Evolutionary conservation across 92 coral and sea anemone genomes (phyloP).

Genomic region (Hydrozoanthus gracilis): DNA sequence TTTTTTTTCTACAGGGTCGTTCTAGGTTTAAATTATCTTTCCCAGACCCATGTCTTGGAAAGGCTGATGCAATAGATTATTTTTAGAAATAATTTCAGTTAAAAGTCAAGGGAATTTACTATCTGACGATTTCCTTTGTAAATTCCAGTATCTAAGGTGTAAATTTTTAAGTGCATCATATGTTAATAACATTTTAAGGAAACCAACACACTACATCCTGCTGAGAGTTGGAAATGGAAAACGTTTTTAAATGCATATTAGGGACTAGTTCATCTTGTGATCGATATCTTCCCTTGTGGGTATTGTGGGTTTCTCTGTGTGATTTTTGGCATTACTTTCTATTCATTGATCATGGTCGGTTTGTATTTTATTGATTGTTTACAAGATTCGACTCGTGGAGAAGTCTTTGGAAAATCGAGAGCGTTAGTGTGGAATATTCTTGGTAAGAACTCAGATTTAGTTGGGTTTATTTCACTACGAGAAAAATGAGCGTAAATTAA

Average conservation of each 20-base stretch:
- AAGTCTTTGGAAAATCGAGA: neutral
- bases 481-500: too few species aligned
- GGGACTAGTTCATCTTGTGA: constrained; percentile 30
- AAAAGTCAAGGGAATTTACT: neutral
- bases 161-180: neutral
- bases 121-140: neutral
- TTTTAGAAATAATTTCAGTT: neutral
- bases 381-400: neutral
- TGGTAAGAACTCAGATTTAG: constrained; percentile 11
- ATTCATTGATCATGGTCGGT: constrained; percentile 24
- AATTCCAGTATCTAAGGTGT: neutral
- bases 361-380: neutral
- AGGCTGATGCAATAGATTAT: neutral
- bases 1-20: constrained; percentile 3
- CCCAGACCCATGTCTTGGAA: constrained; percentile 1
- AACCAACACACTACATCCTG: neutral
- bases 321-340: neutral
- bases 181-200: neutral
- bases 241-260: constrained; percentile 32
- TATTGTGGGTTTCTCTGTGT: constrained; percentile 49
- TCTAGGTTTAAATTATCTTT: neutral
- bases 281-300: constrained; percentile 36
- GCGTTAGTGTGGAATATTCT: neutral
- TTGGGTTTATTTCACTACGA: too few species aligned
- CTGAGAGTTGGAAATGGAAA: constrained; percentile 35